Evolutionary conservation across 2,113 vertebrate species (phyloP), one percentile per base, ranked within the genome.

Genomic region (Rhinoderma darwinii): DNA sequence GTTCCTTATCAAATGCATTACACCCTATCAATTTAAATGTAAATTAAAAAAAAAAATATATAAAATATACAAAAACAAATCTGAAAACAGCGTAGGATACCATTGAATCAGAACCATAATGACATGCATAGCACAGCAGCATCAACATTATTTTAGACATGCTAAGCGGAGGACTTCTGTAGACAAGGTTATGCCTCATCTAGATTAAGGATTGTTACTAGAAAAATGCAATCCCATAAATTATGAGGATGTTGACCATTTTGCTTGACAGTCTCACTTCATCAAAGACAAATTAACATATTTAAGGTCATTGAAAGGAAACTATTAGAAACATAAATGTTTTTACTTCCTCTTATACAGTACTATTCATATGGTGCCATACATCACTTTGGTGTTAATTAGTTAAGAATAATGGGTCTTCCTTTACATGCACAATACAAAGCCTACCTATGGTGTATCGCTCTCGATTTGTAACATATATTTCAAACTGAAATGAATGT

Each of bases 261-360:
- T 73, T 82, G 78, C 79, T 87, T 87, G 86, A 82, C 86, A 87
- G 79, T 61, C 70, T 82, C 86, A 87, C 86, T 87, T 87, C 51
- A 87, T 87, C 86, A 87, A 87, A 87, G 78, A 87, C 86, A 87
- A 82, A 87, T 87, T 87, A 87, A 87, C 86, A 87, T 86, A 86
- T 74, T 87, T 87, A 87, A 87, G 86, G 86, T 87, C 86, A 82
- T 82, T 87, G 86, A 87, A 87, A 82, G 79, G 79, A 82, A 87
- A 82, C 86, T 87, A 87, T 87, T 87, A 87, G 80, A 82, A 87
- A 74, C 79, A 87, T 87, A 87, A 82, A 86, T 86, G 85, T 86
- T 86, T 86, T 86, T 87, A 73, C 74, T 82, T 74, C 79, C 80
- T 87, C 68, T 70, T 87, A 37, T 82, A 47, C 54, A 74, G 68